phyloP scores from a whole-genome alignment of 2,888 invertebrate genomes.

The Clivina fossor region DNA sequence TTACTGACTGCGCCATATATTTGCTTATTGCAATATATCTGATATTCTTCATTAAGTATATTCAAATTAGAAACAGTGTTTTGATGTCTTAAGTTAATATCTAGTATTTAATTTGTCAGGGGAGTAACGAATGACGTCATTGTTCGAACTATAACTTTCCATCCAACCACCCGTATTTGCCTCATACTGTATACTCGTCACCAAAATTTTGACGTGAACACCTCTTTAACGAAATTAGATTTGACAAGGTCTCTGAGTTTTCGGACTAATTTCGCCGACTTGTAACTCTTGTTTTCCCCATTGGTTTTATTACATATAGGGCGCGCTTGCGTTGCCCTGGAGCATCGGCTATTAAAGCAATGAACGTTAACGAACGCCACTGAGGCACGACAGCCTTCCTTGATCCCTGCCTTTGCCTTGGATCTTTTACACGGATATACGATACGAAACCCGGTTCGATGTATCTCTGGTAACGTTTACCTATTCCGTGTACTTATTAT shows the following conservation, averaged over 20 bases:
- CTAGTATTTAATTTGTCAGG: constrained; percentile 16
- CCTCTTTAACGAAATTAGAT: constrained; percentile 28
- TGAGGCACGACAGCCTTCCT: background rate
- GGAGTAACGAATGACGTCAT: constrained; percentile 5
- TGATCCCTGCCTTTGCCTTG: background rate
- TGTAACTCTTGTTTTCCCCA: constrained; percentile 17
- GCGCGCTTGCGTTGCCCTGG: too few relatives aligned
- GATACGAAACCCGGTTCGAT: background rate
- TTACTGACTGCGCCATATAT: too few relatives aligned
- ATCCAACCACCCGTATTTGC: too few relatives aligned
- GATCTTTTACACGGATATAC: constrained; percentile 1
- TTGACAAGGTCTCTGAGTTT: constrained; percentile 15
- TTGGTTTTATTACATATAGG: constrained; percentile 18
- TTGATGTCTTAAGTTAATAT: too few relatives aligned
- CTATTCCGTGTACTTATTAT: constrained; percentile 20
- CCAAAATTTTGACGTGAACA: constrained; percentile 21
- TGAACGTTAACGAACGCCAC: constrained; percentile 16
- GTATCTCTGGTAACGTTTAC: too few relatives aligned
- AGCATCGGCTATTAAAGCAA: constrained; percentile 11
- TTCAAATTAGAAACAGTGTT: too few relatives aligned
- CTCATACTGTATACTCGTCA: too few relatives aligned
- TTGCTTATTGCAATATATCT: too few relatives aligned
- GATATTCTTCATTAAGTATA: too few relatives aligned
- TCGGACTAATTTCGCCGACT: background rate
- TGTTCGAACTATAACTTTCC: constrained; percentile 14